Evolutionary conservation across 1,140 invertebrate species (phyloP).

Genomic region (Nephotettix cincticeps): DNA sequence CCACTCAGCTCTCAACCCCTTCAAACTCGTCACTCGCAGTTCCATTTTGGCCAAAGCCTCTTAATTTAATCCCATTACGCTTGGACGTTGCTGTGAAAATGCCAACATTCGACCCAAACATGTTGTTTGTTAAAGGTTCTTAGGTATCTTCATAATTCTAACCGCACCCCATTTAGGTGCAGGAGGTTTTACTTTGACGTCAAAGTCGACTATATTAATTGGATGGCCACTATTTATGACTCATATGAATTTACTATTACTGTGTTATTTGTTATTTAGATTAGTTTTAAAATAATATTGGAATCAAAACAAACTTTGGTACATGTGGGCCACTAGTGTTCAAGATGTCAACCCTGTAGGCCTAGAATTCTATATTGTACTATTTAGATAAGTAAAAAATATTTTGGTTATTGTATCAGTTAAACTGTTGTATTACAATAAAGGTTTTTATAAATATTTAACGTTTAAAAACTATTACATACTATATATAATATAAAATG

Average conservation of each 20-base stretch:
- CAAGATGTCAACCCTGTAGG: neutral
- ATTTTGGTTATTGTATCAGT: neutral
- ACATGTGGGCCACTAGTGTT: neutral
- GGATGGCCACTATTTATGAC: neutral
- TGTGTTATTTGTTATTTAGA: neutral
- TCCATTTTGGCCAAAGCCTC: constrained; percentile 6
- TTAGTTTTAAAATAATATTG: neutral
- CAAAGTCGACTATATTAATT: neutral
- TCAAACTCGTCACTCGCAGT: neutral
- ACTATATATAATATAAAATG: constrained; percentile 20
- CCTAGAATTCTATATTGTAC: neutral
- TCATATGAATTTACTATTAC: neutral
- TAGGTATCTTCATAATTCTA: neutral
- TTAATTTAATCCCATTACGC: constrained; percentile 10
- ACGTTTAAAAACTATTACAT: constrained; percentile 17
- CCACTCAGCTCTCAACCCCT: neutral
- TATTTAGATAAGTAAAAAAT: neutral
- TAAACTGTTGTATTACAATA: constrained; percentile 4
- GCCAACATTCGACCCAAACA: neutral
- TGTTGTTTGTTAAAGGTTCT: neutral
- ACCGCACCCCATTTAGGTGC: neutral
- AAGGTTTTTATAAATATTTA: constrained; percentile 12
- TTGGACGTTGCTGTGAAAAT: neutral
- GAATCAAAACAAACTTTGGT: no score
- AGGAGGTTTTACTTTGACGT: neutral